Evolutionary conservation across 2,113 vertebrate genomes (phyloP).

Genomic region (Cettia cetti): DNA sequence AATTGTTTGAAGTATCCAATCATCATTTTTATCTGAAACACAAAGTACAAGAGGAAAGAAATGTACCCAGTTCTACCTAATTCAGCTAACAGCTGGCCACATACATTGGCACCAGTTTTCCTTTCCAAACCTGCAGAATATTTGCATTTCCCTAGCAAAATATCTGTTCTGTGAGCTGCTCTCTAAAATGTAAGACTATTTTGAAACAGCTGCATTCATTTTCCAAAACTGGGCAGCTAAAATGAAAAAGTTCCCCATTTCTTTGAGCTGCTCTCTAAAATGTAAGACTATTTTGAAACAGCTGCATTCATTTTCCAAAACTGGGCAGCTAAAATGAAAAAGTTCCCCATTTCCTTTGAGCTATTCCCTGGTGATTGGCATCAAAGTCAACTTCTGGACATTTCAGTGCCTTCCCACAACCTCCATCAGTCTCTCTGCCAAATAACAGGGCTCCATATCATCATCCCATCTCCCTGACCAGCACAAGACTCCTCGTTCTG

Average conservation of each 20-base stretch:
- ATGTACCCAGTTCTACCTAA: not conserved
- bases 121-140: not conserved
- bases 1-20: not conserved
- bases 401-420: not conserved
- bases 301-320: not conserved
- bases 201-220: not conserved
- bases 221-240: not conserved
- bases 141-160: not conserved
- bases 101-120: not conserved
- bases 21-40: not conserved
- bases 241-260: too few relatives aligned
- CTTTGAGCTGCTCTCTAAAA: not conserved
- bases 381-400: not conserved
- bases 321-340: not conserved
- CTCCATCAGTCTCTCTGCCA: not conserved
- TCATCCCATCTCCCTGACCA: not conserved
- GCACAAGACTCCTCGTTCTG: accelerated
- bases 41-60: not conserved
- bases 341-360: not conserved
- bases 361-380: not conserved
- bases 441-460: not conserved
- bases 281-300: accelerated
- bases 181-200: accelerated
- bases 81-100: not conserved
- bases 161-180: not conserved